Evolutionary conservation across 2,888 invertebrate species (phyloP), one percentile per base, ranked within the genome.

Genomic region (Pachliopta kotzebuea): DNA sequence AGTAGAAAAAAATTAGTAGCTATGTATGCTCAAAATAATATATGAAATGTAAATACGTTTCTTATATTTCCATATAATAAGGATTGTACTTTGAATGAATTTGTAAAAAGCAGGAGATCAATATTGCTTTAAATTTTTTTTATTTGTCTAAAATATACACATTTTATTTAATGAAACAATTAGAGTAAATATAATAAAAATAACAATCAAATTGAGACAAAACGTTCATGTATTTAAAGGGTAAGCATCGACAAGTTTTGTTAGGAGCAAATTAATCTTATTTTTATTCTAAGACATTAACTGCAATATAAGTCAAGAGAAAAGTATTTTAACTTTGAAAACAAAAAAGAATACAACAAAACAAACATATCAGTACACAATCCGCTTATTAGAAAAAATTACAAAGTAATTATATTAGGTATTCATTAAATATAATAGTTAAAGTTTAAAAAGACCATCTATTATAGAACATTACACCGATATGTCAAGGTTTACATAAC

Each of bases 251-350:
- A 80, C 74, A 83, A 80, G 74, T 80, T 83, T 80, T 81, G 84
- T 85, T 77, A 78, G 78, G 81, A 85, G 88, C 88, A 88, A 88
- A 80, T 78, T 80, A 89, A 87, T 82, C 82, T 80, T n/a, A n/a
- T n/a, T 80, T 86, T 86, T 86, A 86, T 78, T 76, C 79, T 90
- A 90, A 89, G 89, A 89, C 88, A 90, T 88, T 88, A 88, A 79
- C 79, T 77, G 77, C 80, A 74, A 79, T 82, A 85, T 86, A 85
- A 86, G 86, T 86, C 80, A 79, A n/a, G 8, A 18, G 11, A 18
- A n/a, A n/a, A 45, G 1, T n/a, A 45, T n/a, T 11, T 1, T 3
- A n/a, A n/a, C n/a, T 18, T 45, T 45, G 6, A 42, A 14, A n/a
- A 6, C 9, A 45, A n/a, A 18, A 6, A 45, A n/a, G 0, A 42